These are phyloP conservation scores for Frankliniella fusca DNA, from an alignment of 2,888 invertebrate genomes.

Conservation along the genomic window DNA sequence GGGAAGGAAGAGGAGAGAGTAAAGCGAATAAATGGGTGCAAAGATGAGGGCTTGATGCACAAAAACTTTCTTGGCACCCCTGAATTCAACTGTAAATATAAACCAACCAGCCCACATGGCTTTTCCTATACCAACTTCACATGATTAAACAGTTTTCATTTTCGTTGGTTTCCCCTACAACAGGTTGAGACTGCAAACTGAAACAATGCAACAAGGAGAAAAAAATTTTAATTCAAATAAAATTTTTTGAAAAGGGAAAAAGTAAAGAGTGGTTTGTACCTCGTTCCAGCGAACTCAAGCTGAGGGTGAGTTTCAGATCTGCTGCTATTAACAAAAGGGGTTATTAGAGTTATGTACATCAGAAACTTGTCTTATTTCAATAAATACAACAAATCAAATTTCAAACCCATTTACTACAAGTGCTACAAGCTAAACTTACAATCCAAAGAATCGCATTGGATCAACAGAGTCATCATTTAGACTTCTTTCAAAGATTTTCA, in stretches of 20 bases:
- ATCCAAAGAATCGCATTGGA: not conserved
- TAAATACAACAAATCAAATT: not conserved
- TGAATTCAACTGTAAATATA: not conserved
- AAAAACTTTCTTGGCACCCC: not conserved
- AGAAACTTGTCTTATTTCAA: not conserved
- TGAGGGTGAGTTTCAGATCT: too few species aligned
- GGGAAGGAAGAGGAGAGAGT: too few species aligned
- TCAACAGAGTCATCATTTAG: not conserved
- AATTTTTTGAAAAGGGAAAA: not conserved
- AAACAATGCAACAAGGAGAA: not conserved
- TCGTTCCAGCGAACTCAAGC: too few species aligned
- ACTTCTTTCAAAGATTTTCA: not conserved
- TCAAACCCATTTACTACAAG: not conserved
- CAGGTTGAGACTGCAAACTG: too few species aligned
- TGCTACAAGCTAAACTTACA: not conserved
- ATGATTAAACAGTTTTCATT: not conserved
- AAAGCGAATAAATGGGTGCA: too few species aligned
- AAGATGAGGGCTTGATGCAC: too few species aligned
- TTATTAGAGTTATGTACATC: not conserved
- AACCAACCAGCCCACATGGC: too few species aligned
- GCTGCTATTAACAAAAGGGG: too few species aligned
- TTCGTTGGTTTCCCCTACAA: not conserved
- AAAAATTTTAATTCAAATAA: not conserved
- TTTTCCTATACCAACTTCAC: not conserved
- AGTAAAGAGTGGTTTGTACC: too few species aligned